A percentile compares a stretch with the other conserved stretches of the same genome.
These are phyloP conservation scores for Arizona elegans DNA, from an alignment of 2,113 vertebrate species.

Conservation along the genomic window DNA sequence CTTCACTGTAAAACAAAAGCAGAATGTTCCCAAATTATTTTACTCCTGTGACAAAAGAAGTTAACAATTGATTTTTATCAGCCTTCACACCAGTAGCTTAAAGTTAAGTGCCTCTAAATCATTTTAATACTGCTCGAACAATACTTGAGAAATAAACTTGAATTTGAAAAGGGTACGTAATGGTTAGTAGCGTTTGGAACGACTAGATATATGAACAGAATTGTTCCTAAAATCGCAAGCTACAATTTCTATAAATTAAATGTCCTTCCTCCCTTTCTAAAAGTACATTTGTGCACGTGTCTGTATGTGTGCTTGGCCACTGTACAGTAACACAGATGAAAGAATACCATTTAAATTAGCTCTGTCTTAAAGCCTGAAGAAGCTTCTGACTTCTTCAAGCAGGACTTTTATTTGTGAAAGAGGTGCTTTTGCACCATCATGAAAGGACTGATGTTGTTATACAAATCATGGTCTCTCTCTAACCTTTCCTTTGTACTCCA, in stretches of 20 bases:
- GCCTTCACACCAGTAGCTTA: slow-evolving; percentile 31
- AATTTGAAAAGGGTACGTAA: slow-evolving; percentile 44
- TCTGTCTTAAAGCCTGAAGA: background rate
- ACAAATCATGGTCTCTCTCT: background rate
- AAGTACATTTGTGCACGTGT: background rate
- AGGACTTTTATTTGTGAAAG: background rate
- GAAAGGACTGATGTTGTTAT: background rate
- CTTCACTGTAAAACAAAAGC: background rate
- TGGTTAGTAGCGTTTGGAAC: slow-evolving; percentile 20
- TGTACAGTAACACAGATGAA: background rate
- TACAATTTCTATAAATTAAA: background rate
- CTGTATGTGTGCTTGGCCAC: background rate
- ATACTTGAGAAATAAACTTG: slow-evolving; percentile 42
- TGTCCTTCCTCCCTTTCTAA: background rate
- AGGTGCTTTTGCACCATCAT: background rate
- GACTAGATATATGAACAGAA: slow-evolving; percentile 4
- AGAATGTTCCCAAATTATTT: slow-evolving; percentile 28
- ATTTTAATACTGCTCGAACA: slow-evolving; percentile 35
- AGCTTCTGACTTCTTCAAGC: background rate
- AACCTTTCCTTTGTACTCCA: too few relatives aligned
- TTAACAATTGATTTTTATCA: slow-evolving; percentile 57
- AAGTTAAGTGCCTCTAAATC: slow-evolving; percentile 50
- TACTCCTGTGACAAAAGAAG: slow-evolving; percentile 43
- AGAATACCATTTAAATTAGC: background rate
- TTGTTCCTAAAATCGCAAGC: background rate